phyloP scores from a whole-genome alignment of 2,888 invertebrate genomes.

The Miltochrista miniata region DNA sequence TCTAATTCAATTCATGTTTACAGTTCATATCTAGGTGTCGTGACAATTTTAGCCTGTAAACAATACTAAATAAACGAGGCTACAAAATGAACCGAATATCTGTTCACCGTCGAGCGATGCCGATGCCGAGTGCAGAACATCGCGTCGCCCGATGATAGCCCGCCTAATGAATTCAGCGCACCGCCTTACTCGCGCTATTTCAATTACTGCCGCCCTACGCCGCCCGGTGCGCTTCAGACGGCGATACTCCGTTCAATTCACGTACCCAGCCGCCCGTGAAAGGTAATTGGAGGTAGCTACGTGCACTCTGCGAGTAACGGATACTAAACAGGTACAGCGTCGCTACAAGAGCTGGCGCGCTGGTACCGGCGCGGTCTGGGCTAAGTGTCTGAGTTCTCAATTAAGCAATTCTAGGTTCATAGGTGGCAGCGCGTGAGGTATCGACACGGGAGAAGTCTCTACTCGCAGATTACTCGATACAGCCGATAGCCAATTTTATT shows the following conservation, averaged over 20 bases:
- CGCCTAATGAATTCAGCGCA: constrained; percentile 39
- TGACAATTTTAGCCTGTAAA: constrained; percentile 21
- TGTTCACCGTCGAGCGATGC: constrained; percentile 2
- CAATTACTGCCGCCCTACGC: constrained; percentile 29
- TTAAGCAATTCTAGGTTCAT: constrained; percentile 43
- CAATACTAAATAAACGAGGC: constrained; percentile 30
- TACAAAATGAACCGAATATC: constrained; percentile 34
- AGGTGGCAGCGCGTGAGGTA: constrained; percentile 21
- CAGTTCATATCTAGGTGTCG: constrained; percentile 8
- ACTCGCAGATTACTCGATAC: too few relatives aligned
- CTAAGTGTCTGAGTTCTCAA: constrained; percentile 44
- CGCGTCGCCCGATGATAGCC: constrained; percentile 21
- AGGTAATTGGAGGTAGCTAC: constrained; percentile 32
- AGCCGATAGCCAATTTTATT: constrained; percentile 21
- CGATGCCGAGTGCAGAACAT: background rate
- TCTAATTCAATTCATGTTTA: constrained; percentile 4
- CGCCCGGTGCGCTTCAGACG: constrained; percentile 7
- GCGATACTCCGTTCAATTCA: constrained; percentile 18
- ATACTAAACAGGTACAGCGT: constrained; percentile 29
- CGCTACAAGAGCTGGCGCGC: constrained; percentile 5
- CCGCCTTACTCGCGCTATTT: constrained; percentile 35
- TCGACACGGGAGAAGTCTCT: too few relatives aligned
- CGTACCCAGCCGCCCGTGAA: constrained; percentile 21
- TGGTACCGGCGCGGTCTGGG: constrained; percentile 8
- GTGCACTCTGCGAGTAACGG: constrained; percentile 33